Evolutionary conservation across 2,113 vertebrate genomes (phyloP).

Genomic region (Xiphophorus hellerii): DNA sequence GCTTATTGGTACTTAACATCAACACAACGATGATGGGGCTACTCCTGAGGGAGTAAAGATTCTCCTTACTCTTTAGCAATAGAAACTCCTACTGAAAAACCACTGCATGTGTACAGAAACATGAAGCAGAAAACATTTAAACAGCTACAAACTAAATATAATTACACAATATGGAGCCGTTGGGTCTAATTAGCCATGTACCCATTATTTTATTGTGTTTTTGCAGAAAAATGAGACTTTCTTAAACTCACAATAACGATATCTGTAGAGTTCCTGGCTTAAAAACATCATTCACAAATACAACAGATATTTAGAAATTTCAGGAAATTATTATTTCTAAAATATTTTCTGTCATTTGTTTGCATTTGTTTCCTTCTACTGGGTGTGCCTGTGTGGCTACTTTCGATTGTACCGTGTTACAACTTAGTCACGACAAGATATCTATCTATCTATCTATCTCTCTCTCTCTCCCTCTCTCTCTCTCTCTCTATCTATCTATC

Average conservation of each 20-base stretch:
- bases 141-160: background rate
- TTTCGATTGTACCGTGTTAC: too few species aligned
- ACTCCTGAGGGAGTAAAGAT: background rate
- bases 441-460: too few species aligned
- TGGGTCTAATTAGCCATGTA: conserved; percentile 9
- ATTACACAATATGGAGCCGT: background rate
- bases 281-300: background rate
- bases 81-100: background rate
- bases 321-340: background rate
- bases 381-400: too few species aligned
- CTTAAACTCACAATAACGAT: background rate
- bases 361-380: too few species aligned
- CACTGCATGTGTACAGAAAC: background rate
- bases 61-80: background rate
- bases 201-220: background rate
- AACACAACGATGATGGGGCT: background rate
- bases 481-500: too few species aligned
- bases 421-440: too few species aligned
- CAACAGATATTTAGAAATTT: background rate
- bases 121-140: background rate
- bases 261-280: background rate
- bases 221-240: background rate
- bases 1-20: background rate
- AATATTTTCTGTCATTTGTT: background rate
- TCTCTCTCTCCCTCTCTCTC: too few species aligned